phyloP scores from a whole-genome alignment of 2,797 vertebrate genomes.

The Pseudomugil gertrudae region DNA sequence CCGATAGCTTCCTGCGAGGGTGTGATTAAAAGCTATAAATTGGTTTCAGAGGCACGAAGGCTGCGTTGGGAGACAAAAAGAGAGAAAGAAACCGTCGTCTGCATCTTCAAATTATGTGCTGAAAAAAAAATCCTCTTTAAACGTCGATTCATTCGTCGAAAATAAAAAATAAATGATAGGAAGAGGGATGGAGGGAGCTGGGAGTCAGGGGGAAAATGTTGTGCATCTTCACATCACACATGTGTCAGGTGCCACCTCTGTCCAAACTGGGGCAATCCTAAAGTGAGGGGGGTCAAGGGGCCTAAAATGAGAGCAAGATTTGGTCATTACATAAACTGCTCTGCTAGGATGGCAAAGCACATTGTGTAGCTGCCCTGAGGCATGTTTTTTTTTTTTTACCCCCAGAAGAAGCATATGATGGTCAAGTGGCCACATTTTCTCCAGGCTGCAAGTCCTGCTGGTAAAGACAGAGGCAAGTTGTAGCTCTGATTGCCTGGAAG shows the following conservation, averaged over 20 bases:
- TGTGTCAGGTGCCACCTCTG: slow-evolving; percentile 38
- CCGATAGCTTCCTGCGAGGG: slow-evolving; percentile 57
- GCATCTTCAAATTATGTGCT: slow-evolving; percentile 12
- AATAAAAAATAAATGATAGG: neutral
- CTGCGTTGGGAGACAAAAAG: slow-evolving; percentile 3
- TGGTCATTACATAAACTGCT: slow-evolving; percentile 2
- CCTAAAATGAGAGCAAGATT: slow-evolving; percentile 28
- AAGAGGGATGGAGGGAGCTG: slow-evolving; percentile 1
- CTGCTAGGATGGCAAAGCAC: slow-evolving; percentile 10
- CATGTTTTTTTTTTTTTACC: neutral
- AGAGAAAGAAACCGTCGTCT: slow-evolving; percentile 2
- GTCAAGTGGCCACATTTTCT: neutral
- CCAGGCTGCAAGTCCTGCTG: neutral
- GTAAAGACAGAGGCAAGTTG: neutral
- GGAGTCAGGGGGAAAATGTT: neutral
- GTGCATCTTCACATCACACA: slow-evolving; percentile 29
- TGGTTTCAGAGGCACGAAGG: slow-evolving; percentile 35
- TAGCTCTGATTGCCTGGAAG: neutral
- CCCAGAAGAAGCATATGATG: slow-evolving; percentile 20
- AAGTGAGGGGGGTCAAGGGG: slow-evolving; percentile 38
- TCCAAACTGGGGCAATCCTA: slow-evolving; percentile 46
- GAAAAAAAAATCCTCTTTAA: neutral
- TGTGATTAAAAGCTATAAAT: slow-evolving; percentile 47
- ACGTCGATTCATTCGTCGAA: neutral
- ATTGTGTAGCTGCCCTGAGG: slow-evolving; percentile 19